Base-by-base conservation (phyloP, 2,888 invertebrate species). In the Oasisia sp. region DNA sequence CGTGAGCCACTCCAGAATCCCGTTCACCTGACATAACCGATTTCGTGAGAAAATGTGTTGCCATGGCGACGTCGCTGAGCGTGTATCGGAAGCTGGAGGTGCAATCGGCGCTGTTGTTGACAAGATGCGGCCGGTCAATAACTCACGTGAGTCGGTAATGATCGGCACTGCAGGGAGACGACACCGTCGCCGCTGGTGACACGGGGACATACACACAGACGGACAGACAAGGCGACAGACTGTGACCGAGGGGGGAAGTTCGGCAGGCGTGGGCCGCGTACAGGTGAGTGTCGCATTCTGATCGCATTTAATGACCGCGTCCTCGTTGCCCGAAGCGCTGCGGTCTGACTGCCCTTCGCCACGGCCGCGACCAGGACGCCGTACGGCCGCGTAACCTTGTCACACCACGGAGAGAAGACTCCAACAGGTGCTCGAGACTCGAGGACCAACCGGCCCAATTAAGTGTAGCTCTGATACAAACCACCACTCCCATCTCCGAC, bases 71-170 rank as follows among this genome's bases (percentile, higher is more conserved):
- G 74, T 19, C 74, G 27, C 74, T 74, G 27, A 27, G 74, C 74
- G 74, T 74, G 74, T 74, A 74, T 74, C 74, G 74, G 74, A 74
- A 74, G 27, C 74, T 74, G 74, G 74, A 74, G 74, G 74, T 74
- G 14, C 3, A 74, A 19, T 74, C 74, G 74, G 74, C 74, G 74
- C 27, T 74, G 74, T 74, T 74, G 74, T 74, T 74, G 74, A 74
- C 74, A 74, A 74, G 74, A 74, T 74, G 74, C 27, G 74, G 74
- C 74, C 27, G 74, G 74, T 74, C 74, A 19, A 74, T 74, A 74
- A 27, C 74, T 19, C 74, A 74, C 19, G 74, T 74, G 19, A 74
- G 74, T 3, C 74, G 14, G 27, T 19, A 19, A 1, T 5, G 74
- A 74, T 27, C 74, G 74, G 19, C 74, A 27, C 19, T 19, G 74